Evolutionary conservation across 2,888 invertebrate species (phyloP), one percentile per base, ranked within the genome.

Genomic region (Cyaniris semiargus): DNA sequence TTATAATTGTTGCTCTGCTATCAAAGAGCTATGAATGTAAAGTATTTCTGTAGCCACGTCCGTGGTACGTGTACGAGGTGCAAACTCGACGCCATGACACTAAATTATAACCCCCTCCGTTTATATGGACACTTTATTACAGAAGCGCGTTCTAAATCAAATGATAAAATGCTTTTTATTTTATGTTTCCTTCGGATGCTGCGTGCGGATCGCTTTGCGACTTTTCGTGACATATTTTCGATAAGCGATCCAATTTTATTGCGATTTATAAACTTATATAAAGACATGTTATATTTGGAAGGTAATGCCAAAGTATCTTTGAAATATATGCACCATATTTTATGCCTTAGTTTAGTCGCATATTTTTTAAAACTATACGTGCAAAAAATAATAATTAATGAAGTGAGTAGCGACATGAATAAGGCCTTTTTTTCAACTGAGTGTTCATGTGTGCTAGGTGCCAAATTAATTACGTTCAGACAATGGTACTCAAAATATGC

Each of bases 91-190:
- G 89, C 89, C 86, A 85, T 82, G 85, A 86, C 86, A 87, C 87
- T 92, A 93, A 92, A 93, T 93, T 93, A 92, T 88, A 90, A 90
- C 90, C 88, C 86, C 86, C 88, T 90, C 91, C 91, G 90, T 92
- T 92, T 92, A 92, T 91, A 92, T 90, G 90, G 93, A 92, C 92
- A 92, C 91, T 92, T 93, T 93, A 92, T 92, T 92, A 91, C 91
- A 88, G 89, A 87, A 90, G 87, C 88, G 89, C 88, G 89, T 90
- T 92, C 91, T 93, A 92, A 93, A 93, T 93, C 93, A 93, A 92
- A 93, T 93, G 91, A 93, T 92, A 93, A 93, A 93, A 93, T 88
- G 90, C 88, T 90, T 90, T 89, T 91, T 91, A 92, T 92, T 92
- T 92, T 90, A 92, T 90, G 88, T 90, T 90, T 89, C 89, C 90